Evolutionary conservation across 2,888 invertebrate genomes (phyloP).

Genomic region (Noctua janthina): DNA sequence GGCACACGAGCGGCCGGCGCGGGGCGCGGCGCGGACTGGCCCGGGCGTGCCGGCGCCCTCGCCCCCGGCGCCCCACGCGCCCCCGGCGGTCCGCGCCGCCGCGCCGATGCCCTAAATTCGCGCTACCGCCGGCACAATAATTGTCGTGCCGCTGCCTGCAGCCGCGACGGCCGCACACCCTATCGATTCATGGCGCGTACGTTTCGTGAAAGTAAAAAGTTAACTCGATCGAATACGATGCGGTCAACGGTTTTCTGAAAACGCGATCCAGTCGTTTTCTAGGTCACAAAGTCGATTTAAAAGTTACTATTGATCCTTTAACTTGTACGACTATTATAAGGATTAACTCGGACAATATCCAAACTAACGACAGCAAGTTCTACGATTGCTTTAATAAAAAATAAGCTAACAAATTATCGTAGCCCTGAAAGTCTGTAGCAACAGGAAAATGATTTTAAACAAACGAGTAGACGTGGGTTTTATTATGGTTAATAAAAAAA

Average conservation of each 20-base stretch:
- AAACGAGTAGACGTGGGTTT: conserved; percentile 30
- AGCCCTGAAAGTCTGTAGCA: conserved; percentile 37
- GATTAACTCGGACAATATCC: conserved; percentile 50
- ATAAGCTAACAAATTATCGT: conserved; percentile 49
- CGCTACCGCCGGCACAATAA: conserved; percentile 85
- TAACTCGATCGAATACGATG: conserved; percentile 87
- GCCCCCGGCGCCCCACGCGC: conserved; percentile 73
- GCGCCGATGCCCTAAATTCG: conserved; percentile 88
- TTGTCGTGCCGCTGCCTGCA: conserved; percentile 87
- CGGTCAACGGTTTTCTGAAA: conserved; percentile 83
- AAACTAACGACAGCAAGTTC: conserved; percentile 51
- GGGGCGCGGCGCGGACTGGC: conserved; percentile 82
- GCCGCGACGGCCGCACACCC: conserved; percentile 83
- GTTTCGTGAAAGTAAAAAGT: conserved; percentile 87
- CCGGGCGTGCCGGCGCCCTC: conserved; percentile 63
- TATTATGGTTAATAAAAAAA: conserved; percentile 30
- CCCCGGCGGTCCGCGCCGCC: conserved; percentile 73
- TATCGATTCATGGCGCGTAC: conserved; percentile 84
- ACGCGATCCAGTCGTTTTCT: conserved; percentile 82
- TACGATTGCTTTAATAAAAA: conserved; percentile 53
- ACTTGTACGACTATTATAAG: conserved; percentile 64
- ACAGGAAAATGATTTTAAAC: conserved; percentile 51
- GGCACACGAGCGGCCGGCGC: conserved; percentile 80
- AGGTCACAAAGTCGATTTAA: conserved; percentile 84
- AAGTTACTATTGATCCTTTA: conserved; percentile 81